Percentiles rank a stretch among this genome's conserved stretches.
Conservation (phyloP, 1,140 invertebrate genomes). For the Drosophila tristis region DNA sequence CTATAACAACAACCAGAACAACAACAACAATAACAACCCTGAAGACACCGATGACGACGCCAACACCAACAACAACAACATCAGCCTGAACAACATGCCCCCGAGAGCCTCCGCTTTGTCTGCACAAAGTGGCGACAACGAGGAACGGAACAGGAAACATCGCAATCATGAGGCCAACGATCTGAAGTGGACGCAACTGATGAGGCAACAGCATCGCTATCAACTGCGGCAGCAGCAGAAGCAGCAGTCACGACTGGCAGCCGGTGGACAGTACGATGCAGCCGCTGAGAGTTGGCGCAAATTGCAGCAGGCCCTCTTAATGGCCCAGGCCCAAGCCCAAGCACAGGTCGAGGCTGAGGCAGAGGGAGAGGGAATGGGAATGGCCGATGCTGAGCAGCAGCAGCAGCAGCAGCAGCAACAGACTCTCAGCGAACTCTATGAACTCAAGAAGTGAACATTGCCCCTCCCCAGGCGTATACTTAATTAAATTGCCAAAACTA, state of each 20-base stretch:
- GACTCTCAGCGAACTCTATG: conserved; percentile 50
- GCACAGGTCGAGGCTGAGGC: conserved; percentile 52
- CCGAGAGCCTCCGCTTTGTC: conserved; percentile 18
- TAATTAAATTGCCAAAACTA: conserved; percentile 37
- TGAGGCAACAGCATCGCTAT: conserved; percentile 58
- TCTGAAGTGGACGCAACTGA: conserved; percentile 58
- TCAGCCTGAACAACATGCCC: conserved; percentile 31
- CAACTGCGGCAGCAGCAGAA: conserved; percentile 49
- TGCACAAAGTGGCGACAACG: not conserved
- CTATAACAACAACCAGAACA: conserved; percentile 42
- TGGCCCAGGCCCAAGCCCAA: conserved; percentile 9
- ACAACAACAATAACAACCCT: conserved; percentile 21
- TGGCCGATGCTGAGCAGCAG: conserved; percentile 53
- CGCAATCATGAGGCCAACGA: conserved; percentile 25
- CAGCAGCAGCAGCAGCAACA: conserved; percentile 23
- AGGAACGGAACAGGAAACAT: conserved; percentile 1
- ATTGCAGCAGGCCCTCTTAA: conserved; percentile 51
- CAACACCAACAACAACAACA: conserved; percentile 20
- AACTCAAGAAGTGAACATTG: conserved; percentile 61
- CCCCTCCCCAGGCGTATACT: conserved; percentile 13
- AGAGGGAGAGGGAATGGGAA: too few species aligned
- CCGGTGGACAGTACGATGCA: conserved; percentile 38
- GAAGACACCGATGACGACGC: conserved; percentile 43
- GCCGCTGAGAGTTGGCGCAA: conserved; percentile 73
- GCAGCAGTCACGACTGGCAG: conserved; percentile 32